A percentile compares a stretch with the other conserved stretches of the same genome.
Conservation (phyloP, 2,113 vertebrate genomes). For the Salvelinus alpinus region DNA sequence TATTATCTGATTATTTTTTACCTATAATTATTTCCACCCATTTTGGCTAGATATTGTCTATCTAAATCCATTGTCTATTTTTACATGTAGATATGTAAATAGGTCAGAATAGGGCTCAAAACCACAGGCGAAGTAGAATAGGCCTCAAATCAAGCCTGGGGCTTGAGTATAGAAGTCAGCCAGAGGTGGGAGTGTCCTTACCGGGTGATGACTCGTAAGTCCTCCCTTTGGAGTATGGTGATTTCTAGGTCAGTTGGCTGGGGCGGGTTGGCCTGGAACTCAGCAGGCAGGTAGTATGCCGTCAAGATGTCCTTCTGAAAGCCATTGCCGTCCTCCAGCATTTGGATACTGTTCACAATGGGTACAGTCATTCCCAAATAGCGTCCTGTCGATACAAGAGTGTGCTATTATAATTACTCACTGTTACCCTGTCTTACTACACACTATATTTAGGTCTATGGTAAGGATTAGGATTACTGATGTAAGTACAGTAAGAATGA, state of each 20-base stretch:
- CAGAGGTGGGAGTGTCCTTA: slow-evolving; percentile 41
- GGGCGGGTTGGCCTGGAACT: slow-evolving; percentile 74
- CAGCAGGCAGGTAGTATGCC: slow-evolving; percentile 74
- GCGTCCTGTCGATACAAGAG: slow-evolving; percentile 60
- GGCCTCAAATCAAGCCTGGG: too few relatives aligned
- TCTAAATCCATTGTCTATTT: too few relatives aligned
- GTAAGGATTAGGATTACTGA: too few relatives aligned
- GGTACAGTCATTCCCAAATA: slow-evolving; percentile 84
- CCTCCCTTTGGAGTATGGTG: slow-evolving; percentile 67
- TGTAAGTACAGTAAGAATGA: too few relatives aligned
- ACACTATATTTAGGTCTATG: not conserved
- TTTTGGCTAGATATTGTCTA: too few relatives aligned
- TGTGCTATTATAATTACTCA: not conserved
- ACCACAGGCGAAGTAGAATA: too few relatives aligned
- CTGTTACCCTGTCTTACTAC: not conserved
- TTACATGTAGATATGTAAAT: too few relatives aligned
- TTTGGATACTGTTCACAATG: slow-evolving; percentile 74
- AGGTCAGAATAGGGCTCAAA: too few relatives aligned
- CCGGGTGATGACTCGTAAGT: slow-evolving; percentile 77
- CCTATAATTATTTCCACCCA: too few relatives aligned
- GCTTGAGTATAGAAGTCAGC: too few relatives aligned
- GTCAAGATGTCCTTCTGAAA: slow-evolving; percentile 77
- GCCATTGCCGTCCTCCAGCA: slow-evolving; percentile 65
- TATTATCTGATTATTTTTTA: too few relatives aligned
- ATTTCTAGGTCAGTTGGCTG: slow-evolving; percentile 75